Base-by-base conservation (phyloP, 2,888 invertebrate species). In the Stegophylla sp. region DNA sequence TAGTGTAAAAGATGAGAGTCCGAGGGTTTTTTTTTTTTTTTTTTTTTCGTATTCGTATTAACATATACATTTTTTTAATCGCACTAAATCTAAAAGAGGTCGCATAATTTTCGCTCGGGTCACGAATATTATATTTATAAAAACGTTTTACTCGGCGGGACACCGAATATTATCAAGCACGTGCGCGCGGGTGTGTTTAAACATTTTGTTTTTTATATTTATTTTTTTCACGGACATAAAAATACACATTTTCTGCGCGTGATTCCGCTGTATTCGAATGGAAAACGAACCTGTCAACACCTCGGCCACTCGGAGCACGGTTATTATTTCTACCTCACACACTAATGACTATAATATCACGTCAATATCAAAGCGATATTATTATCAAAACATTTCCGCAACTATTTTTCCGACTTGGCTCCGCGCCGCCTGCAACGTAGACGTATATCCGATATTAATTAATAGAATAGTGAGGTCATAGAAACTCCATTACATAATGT, bases 11-110 rank as follows among this genome's bases (percentile, higher is more conserved):
- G 51, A 69, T 51, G 69, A 41, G 53, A 72, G 34, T 56, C 56
- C 56, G 20, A n/a, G 69, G 64, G 34, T 34, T 20, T 56, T 23
- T 56, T 56, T 45, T 45, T 45, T 45, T 10, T 67, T 67, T 69
- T 69, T 28, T 48, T 28, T 20, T 20, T 13, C 15, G 41, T 23
- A 56, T 53, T 41, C 17, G 13, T 56, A 71, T 71, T 69, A 56
- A 41, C 53, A 72, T 71, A 20, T 7, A 64, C 41, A 64, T 53
- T 23, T 56, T 72, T 72, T 56, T 72, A 41, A 72, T 72, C 41
- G 41, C 71, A 23, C 71, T 41, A 56, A 72, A 72, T 34, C 41
- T 72, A 72, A 72, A 72, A 51, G 15, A 53, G 41, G 53, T 69
- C 23, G 41, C 10, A 72, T 72, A 72, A 56, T 72, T 56, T 56